A percentile compares a stretch with the other conserved stretches of the same genome.
Evolutionary conservation across 2,888 invertebrate species (phyloP).

Genomic region (Apotomis turbidana): DNA sequence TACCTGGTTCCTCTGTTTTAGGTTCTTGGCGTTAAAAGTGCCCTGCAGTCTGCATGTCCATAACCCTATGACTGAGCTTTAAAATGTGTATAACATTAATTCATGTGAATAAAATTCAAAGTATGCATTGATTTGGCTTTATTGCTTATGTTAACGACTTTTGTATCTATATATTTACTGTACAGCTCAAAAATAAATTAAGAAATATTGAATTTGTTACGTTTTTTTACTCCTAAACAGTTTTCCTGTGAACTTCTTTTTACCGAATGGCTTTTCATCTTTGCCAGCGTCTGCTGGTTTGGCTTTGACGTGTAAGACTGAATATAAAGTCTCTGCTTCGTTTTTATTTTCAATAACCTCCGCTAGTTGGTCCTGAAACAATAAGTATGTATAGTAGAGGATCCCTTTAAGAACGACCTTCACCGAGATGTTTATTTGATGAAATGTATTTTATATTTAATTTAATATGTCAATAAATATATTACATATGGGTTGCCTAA

Average conservation of each 20-base stretch:
- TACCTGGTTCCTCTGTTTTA: conserved; percentile 50
- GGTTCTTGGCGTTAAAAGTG: conserved; percentile 55
- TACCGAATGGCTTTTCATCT: conserved; percentile 65
- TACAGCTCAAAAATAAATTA: conserved; percentile 49
- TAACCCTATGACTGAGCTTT: conserved; percentile 18
- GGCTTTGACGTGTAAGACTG: conserved; percentile 87
- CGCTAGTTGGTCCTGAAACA: conserved; percentile 86
- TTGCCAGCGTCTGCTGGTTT: conserved; percentile 78
- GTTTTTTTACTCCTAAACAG: conserved; percentile 63
- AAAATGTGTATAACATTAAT: background rate
- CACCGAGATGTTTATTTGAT: no score
- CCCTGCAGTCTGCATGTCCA: background rate
- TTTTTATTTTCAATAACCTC: conserved; percentile 88
- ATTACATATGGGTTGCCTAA: no score
- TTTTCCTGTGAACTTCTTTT: conserved; percentile 67
- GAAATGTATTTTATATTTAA: no score
- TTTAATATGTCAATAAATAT: no score
- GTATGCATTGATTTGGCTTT: conserved; percentile 26
- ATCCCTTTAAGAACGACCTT: no score
- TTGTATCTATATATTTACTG: conserved; percentile 14
- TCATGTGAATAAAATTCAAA: conserved; percentile 40
- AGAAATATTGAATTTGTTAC: conserved; percentile 28
- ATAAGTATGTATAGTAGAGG: conserved; percentile 23
- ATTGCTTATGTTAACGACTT: conserved; percentile 28
- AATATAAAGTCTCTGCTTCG: conserved; percentile 87